Base-by-base conservation (phyloP, 2,888 invertebrate genomes). In the Cheiracanthium punctorium region DNA sequence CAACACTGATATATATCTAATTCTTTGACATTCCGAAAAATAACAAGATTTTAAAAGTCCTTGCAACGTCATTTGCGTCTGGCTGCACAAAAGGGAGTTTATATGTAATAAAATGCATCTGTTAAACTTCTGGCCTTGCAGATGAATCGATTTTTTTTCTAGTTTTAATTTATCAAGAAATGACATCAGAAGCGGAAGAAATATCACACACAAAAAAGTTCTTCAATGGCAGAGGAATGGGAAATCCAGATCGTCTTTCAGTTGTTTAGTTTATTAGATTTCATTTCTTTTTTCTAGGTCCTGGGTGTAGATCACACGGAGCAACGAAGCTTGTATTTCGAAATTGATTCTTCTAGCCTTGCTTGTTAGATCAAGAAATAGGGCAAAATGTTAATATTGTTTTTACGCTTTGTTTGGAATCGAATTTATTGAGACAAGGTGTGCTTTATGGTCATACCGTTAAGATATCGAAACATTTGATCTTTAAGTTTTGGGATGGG, bases 61-160 rank as follows among this genome's bases (percentile, higher is more conserved):
- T 77, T 77, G 77, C 24, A 28, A 17, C 70, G 77, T 77, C 70
- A 48, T 69, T 33, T 32, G 28, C 43, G 52, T 37, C 7, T 65
- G 75, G 65, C 41, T 65, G 64, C 41, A 64, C 28, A 28, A 75
- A 75, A 37, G 28, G 20, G 37, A 20, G 58, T 10, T 14, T 24
- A n/a, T 64, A 37, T 74, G 64, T 37, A 41, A 12, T 17, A 14
- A 58, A 20, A 24, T 5, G 5, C 24, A 24, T 24, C 7, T 17
- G 24, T 4, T 5, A 17, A 24, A 5, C 20, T 2, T 24, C 24
- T 58, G 58, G 20, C 58, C 58, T 58, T 58, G 24, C 17, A 17
- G 24, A 24, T 48, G 43, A 17, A 48, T 48, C 43, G 1, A 10
- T 48, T 17, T 48, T 48, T 48, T 17, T 48, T 48, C 48, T 17